phyloP scores from a whole-genome alignment of 2,113 vertebrate species.

The Dinomys branickii region DNA sequence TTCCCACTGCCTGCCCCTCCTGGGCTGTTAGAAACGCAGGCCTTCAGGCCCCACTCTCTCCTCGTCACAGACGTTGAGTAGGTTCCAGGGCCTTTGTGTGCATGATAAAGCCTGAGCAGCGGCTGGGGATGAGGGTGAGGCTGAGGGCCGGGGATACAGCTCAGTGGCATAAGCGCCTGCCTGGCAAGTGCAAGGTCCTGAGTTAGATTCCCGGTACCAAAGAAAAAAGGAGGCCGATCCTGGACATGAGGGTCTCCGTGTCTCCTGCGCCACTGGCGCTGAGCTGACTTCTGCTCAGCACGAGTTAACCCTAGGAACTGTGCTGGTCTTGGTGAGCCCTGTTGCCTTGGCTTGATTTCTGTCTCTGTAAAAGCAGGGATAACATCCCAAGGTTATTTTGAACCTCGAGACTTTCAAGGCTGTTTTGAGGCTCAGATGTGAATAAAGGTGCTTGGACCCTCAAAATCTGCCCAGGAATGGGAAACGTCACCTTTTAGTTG shows the following conservation, averaged over 20 bases:
- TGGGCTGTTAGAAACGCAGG: neutral
- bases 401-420: neutral
- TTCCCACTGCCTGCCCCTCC: neutral
- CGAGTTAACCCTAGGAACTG: neutral
- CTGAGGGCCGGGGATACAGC: too few species aligned
- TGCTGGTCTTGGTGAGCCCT: neutral
- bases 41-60: neutral
- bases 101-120: neutral
- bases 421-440: neutral
- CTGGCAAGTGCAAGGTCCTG: too few species aligned
- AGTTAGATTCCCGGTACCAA: too few species aligned
- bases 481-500: neutral
- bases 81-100: neutral
- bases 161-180: too few species aligned
- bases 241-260: neutral
- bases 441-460: neutral
- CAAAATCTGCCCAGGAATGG: neutral
- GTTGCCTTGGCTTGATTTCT: neutral
- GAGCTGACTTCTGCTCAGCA: neutral
- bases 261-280: neutral
- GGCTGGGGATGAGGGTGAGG: neutral
- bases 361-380: neutral
- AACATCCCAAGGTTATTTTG: neutral
- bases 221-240: neutral
- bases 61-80: neutral